phyloP scores from a whole-genome alignment of 2,113 vertebrate genomes.

The Thinocorus orbignyianus region DNA sequence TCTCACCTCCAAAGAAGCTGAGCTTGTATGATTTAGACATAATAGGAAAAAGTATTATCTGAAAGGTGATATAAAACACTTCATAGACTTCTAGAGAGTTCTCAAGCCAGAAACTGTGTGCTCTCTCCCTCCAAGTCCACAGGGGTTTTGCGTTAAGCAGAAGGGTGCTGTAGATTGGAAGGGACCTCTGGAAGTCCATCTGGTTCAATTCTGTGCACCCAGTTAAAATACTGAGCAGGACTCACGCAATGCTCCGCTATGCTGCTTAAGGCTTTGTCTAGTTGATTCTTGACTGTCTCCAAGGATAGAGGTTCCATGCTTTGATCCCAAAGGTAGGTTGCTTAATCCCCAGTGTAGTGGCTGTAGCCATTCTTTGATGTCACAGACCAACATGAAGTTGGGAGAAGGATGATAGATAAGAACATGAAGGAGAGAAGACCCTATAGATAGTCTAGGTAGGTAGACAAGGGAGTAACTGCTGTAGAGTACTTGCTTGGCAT shows the following conservation, averaged over 20 bases:
- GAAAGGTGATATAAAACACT: neutral
- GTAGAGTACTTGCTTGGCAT: neutral
- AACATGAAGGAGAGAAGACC: neutral
- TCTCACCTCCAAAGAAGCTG: neutral
- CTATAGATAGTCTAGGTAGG: neutral
- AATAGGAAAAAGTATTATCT: neutral
- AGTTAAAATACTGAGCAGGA: neutral
- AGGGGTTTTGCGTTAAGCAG: neutral
- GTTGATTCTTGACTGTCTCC: neutral
- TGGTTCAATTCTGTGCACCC: neutral
- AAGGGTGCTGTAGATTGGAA: neutral
- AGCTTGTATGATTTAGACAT: neutral
- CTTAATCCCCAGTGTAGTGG: neutral
- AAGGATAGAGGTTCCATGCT: neutral
- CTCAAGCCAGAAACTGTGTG: no score
- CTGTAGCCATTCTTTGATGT: neutral
- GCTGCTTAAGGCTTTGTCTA: neutral
- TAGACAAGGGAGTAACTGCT: neutral
- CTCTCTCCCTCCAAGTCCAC: fast-evolving
- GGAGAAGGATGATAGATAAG: neutral
- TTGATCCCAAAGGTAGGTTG: neutral
- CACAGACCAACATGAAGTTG: neutral
- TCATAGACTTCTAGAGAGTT: neutral
- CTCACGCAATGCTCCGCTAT: neutral
- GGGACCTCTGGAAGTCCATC: neutral